Base-by-base conservation (phyloP, 2,113 vertebrate species). In the mouse (Mus musculus) region DNA sequence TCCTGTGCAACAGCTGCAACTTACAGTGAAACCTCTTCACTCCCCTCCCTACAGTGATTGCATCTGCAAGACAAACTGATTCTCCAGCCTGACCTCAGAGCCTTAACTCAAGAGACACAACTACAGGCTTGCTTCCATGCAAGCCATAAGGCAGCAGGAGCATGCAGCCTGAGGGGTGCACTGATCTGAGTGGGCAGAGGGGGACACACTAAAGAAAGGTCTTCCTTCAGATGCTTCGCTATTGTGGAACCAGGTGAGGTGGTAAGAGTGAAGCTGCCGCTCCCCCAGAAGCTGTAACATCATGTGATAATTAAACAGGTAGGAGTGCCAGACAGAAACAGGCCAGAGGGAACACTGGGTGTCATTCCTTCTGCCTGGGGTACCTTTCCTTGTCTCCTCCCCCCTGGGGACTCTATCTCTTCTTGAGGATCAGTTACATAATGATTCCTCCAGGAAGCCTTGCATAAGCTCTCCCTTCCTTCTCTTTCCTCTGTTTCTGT, bases 51-150 rank as follows among this genome's bases (percentile, higher is more conserved):
- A 5, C 81, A 26, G 42, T 17, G 69, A 77, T 75, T 90, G 46
- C 59, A 20, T 77, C 54, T 19, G 13, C 49, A 52, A 88, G 80
- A 72, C 69, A 77, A 80, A 90, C 61, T 63, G 39, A 87, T 69
- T 26, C 81, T 84, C 49, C 19, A 75, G 69, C 63, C 42, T 81
- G 86, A 97, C 85, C 94, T 95, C 80, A 65, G 80, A 39, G 49
- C 42, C 30, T 65, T 84, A 91, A 91, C 73, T 56, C 76, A 95
- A 78, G 46, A 33, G 30, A 56, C 77, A 1, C 24, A 49, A 94
- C 24, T 33, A 20, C 5, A 52, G 56, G 30, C n/a, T 65, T 39
- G 24, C 22, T 26, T 71, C 49, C 28, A 52, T n/a, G 49, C 9
- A 39, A 86, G 39, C 10, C 20, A 1, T 26, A 36, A 3, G 65